Conservation (phyloP, 1,140 invertebrate species). For the Samia ricini region DNA sequence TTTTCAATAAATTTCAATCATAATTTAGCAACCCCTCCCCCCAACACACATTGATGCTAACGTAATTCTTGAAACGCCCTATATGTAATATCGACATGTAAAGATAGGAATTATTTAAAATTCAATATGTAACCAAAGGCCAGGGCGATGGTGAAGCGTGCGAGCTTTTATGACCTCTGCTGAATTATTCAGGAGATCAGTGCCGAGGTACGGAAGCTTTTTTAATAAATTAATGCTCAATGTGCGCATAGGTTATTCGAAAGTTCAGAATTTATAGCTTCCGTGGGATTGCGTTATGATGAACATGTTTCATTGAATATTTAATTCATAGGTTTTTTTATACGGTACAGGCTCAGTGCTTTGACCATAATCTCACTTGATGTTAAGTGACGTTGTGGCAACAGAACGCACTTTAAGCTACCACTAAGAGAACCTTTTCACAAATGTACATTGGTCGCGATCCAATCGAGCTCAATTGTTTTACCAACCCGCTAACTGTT, state of each 20-base stretch:
- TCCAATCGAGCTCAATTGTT: too few relatives aligned
- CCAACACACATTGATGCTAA: not conserved
- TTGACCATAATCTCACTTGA: too few relatives aligned
- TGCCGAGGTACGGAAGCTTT: slow-evolving; percentile 6
- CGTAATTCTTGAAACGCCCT: not conserved
- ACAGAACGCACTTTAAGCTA: too few relatives aligned
- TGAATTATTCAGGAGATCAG: slow-evolving; percentile 7
- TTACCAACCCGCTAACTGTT: too few relatives aligned
- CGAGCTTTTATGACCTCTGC: slow-evolving; percentile 1
- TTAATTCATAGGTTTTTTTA: not conserved
- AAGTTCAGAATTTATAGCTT: not conserved
- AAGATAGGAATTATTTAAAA: not conserved
- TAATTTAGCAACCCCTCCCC: not conserved
- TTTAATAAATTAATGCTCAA: slow-evolving; percentile 18
- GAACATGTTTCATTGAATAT: not conserved
- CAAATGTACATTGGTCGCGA: too few relatives aligned
- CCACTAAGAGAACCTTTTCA: too few relatives aligned
- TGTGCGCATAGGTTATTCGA: not conserved
- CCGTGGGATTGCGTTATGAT: not conserved
- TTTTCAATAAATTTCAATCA: not conserved
- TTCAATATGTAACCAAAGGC: not conserved
- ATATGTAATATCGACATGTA: not conserved
- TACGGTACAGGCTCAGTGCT: too few relatives aligned
- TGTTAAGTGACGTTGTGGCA: too few relatives aligned
- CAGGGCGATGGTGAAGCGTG: not conserved